Evolutionary conservation across 2,888 invertebrate species (phyloP).

Genomic region (Rhabditophanes sp.): DNA sequence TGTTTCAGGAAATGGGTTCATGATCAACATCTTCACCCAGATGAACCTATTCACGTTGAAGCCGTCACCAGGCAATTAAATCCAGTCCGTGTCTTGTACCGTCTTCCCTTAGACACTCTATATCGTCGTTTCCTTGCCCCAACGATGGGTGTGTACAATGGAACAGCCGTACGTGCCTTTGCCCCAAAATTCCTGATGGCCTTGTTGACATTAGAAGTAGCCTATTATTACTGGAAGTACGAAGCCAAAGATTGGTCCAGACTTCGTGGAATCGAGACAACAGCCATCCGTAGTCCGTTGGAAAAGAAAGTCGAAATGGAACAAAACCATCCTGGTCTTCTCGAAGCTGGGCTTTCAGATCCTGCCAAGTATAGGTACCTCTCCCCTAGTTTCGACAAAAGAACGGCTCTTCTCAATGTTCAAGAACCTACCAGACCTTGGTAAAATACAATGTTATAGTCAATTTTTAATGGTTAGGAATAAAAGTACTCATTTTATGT

Average conservation of each 20-base stretch:
- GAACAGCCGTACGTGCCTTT: constrained; percentile 27
- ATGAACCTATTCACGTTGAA: constrained; percentile 41
- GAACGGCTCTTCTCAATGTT: constrained; percentile 28
- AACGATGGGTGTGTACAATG: constrained; percentile 36
- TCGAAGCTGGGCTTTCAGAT: constrained; percentile 11
- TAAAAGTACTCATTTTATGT: too few species aligned
- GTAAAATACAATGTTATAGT: too few species aligned
- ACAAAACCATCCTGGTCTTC: constrained; percentile 24
- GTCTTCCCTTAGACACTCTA: constrained; percentile 38
- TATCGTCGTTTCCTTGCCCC: constrained; percentile 38
- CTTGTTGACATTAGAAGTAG: constrained; percentile 18
- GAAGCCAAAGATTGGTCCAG: constrained; percentile 26
- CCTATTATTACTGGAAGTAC: constrained; percentile 41
- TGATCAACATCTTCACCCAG: constrained; percentile 42
- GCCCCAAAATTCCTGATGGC: constrained; percentile 34
- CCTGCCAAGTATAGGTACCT: constrained; percentile 16
- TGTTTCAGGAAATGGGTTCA: constrained; percentile 24
- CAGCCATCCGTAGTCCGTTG: background rate
- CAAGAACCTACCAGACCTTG: constrained; percentile 31
- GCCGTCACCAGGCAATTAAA: constrained; percentile 41
- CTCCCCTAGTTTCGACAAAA: constrained; percentile 30
- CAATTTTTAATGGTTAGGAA: too few species aligned
- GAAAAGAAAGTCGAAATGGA: constrained; percentile 14
- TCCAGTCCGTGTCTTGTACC: constrained; percentile 37
- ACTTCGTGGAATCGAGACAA: background rate